These are phyloP conservation scores for Palloptera scutellata DNA, from an alignment of 2,888 invertebrate species.

Conservation along the genomic window DNA sequence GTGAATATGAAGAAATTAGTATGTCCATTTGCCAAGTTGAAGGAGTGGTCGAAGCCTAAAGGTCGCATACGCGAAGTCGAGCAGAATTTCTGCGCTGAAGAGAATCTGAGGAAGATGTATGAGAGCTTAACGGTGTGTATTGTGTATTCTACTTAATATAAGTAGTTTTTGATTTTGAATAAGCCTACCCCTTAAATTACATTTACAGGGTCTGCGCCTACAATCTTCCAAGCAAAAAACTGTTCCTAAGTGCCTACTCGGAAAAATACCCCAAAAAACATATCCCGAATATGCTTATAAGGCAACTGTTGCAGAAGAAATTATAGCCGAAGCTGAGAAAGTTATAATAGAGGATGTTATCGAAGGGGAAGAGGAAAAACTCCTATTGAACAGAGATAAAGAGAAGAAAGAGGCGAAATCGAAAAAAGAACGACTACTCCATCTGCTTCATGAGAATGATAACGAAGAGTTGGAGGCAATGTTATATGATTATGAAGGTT, in stretches of 20 bases:
- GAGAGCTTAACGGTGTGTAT: slow-evolving; percentile 51
- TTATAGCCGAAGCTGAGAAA: slow-evolving; percentile 1
- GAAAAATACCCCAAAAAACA: slow-evolving; percentile 27
- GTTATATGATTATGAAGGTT: slow-evolving; percentile 76
- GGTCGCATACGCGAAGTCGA: slow-evolving; percentile 52
- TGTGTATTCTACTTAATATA: too few species aligned
- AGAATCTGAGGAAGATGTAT: slow-evolving; percentile 57
- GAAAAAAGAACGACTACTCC: slow-evolving; percentile 69
- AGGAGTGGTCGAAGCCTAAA: slow-evolving; percentile 57
- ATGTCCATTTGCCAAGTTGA: slow-evolving; percentile 56
- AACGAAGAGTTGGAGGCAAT: slow-evolving; percentile 56
- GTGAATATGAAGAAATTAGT: slow-evolving; percentile 46
- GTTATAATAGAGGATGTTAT: slow-evolving; percentile 39
- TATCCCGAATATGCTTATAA: background rate
- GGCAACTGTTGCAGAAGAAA: background rate
- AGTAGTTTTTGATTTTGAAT: too few species aligned
- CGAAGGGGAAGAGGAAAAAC: slow-evolving; percentile 44
- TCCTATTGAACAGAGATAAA: too few species aligned
- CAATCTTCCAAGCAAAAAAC: slow-evolving; percentile 44
- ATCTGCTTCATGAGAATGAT: slow-evolving; percentile 68
- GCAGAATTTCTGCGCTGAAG: slow-evolving; percentile 58
- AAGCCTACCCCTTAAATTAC: too few species aligned
- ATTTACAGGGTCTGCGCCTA: slow-evolving; percentile 48
- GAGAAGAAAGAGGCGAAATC: background rate
- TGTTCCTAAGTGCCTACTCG: slow-evolving; percentile 51